Evolutionary conservation across 2,797 vertebrate genomes (phyloP).

Genomic region (Coccyzus lansbergi): DNA sequence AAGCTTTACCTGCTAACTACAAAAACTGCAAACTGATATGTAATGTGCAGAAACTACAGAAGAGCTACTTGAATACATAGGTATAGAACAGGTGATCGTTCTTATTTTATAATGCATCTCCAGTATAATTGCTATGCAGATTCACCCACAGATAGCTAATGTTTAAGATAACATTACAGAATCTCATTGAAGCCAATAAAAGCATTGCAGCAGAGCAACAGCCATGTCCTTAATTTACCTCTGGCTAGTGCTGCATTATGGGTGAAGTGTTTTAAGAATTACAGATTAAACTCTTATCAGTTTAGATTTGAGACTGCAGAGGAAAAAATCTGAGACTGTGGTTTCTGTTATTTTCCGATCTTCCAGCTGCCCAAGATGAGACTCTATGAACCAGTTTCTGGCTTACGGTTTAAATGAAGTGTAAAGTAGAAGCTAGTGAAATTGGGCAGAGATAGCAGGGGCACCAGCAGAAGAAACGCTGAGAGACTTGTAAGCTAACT

Average conservation of each 20-base stretch:
- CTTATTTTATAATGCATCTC: neutral
- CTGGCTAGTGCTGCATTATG: neutral
- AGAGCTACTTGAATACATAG: neutral
- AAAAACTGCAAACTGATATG: neutral
- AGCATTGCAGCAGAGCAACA: neutral
- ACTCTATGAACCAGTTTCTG: neutral
- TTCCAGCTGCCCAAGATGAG: neutral
- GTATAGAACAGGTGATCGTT: neutral
- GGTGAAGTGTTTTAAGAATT: neutral
- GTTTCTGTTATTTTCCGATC: neutral
- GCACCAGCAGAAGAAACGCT: neutral
- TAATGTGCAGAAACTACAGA: slow-evolving; percentile 11
- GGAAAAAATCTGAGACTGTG: neutral
- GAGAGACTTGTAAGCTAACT: neutral
- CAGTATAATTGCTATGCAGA: neutral
- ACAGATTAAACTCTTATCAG: neutral
- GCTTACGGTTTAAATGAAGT: neutral
- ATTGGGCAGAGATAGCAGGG: neutral
- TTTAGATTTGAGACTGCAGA: neutral
- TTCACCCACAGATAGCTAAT: slow-evolving; percentile 33
- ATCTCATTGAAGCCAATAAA: slow-evolving; percentile 9
- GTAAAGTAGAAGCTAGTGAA: neutral
- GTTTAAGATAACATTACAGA: slow-evolving; percentile 31
- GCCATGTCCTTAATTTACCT: neutral
- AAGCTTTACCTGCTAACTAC: neutral